A percentile compares a stretch with the other conserved stretches of the same genome.
Evolutionary conservation across 2,797 vertebrate genomes (phyloP).

Genomic region (Acipenser transmontanus): DNA sequence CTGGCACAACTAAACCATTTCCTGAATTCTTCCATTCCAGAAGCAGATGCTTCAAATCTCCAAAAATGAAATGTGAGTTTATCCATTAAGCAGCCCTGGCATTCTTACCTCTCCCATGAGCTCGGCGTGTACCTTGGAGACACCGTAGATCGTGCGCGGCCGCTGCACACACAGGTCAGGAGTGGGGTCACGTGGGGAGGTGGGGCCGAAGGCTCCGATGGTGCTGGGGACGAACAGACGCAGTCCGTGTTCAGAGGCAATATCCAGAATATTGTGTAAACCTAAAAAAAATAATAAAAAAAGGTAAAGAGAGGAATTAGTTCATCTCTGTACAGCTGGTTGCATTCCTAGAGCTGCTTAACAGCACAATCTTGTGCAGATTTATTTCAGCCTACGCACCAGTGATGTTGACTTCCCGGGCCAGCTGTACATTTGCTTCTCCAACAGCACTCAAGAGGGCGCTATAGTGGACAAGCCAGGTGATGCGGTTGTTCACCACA

Average conservation of each 20-base stretch:
- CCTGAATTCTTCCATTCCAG: no score
- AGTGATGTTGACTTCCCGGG: constrained; percentile 89
- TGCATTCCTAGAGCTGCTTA: no score
- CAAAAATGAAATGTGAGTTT: no score
- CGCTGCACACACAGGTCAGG: constrained; percentile 91
- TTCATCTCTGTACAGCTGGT: no score
- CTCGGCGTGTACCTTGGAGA: constrained; percentile 94
- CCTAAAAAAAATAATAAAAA: constrained; percentile 49
- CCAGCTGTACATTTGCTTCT: constrained; percentile 84
- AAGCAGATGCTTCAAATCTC: no score
- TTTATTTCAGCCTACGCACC: constrained; percentile 50
- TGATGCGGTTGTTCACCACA: constrained; percentile 92
- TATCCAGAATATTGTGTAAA: constrained; percentile 88
- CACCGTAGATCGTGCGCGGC: constrained; percentile 93
- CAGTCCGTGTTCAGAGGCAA: constrained; percentile 80
- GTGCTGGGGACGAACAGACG: constrained; percentile 94
- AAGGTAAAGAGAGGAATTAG: background rate
- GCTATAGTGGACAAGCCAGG: constrained; percentile 92
- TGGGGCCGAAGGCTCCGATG: constrained; percentile 91
- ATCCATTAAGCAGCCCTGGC: no score
- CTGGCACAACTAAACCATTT: no score
- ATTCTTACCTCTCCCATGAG: constrained; percentile 89
- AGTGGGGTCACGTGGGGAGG: constrained; percentile 85
- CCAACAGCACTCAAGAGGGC: constrained; percentile 89
- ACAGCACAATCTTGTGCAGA: no score